A percentile compares a stretch with the other conserved stretches of the same genome.
Evolutionary conservation across 2,797 vertebrate genomes (phyloP).

Genomic region (Acanthurus lineatus): DNA sequence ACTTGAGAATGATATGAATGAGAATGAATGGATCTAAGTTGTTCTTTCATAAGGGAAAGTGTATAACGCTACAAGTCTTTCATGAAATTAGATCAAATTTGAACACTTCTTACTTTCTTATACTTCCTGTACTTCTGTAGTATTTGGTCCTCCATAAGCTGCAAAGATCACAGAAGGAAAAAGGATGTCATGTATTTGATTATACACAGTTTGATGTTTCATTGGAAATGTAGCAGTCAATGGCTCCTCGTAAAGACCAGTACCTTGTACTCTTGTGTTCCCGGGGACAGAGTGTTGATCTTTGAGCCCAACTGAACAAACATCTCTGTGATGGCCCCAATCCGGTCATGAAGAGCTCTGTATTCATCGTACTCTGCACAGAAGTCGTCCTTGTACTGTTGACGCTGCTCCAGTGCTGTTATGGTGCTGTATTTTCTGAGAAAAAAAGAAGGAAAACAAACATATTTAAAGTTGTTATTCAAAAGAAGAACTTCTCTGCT

Average conservation of each 20-base stretch:
- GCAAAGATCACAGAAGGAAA: conserved; percentile 61
- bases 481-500: background rate
- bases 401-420: conserved; percentile 84
- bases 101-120: conserved; percentile 86
- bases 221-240: conserved; percentile 18
- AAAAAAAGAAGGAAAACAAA: conserved; percentile 11
- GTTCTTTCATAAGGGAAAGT: background rate
- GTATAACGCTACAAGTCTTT: background rate
- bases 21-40: background rate
- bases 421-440: conserved; percentile 87
- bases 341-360: conserved; percentile 85
- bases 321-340: conserved; percentile 86
- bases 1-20: background rate
- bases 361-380: conserved; percentile 89
- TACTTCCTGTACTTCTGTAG: conserved; percentile 90
- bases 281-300: conserved; percentile 87
- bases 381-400: conserved; percentile 90
- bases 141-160: conserved; percentile 91
- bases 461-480: background rate
- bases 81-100: background rate
- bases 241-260: conserved; percentile 24
- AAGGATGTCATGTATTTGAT: conserved; percentile 1
- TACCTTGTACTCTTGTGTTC: conserved; percentile 90
- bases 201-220: conserved; percentile 16
- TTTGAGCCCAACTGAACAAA: conserved; percentile 90